Evolutionary conservation across 1,140 invertebrate genomes (phyloP).

Genomic region (Spodoptera frugiperda): DNA sequence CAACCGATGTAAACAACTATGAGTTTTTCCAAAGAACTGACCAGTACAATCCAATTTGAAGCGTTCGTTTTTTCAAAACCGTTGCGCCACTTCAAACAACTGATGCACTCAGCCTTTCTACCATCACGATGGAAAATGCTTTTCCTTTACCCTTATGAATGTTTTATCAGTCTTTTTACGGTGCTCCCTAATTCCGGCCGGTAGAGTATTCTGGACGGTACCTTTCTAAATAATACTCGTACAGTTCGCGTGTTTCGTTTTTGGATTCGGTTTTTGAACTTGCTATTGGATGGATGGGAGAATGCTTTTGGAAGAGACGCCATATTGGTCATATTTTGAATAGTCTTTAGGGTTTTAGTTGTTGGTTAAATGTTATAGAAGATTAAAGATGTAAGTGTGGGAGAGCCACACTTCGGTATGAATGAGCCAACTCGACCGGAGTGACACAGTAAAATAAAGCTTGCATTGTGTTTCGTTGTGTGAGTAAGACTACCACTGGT

Average conservation of each 20-base stretch:
- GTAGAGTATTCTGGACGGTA: slow-evolving; percentile 30
- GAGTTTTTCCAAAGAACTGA: slow-evolving; percentile 23
- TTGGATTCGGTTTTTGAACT: not conserved
- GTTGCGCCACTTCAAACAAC: slow-evolving; percentile 36
- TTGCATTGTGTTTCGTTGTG: no score
- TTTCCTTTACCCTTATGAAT: slow-evolving; percentile 33
- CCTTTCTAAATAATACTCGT: not conserved
- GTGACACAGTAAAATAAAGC: no score
- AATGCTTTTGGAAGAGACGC: not conserved
- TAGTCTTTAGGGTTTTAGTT: no score
- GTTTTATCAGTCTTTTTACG: slow-evolving; percentile 17
- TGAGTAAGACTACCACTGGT: no score
- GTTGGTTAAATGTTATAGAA: no score
- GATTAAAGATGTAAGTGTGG: no score
- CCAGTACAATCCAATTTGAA: slow-evolving; percentile 33
- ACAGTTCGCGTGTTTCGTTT: not conserved
- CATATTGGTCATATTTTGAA: not conserved
- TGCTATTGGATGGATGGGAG: no score
- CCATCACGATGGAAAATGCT: slow-evolving; percentile 42
- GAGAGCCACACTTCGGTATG: no score
- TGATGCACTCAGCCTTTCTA: slow-evolving; percentile 32
- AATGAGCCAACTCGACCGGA: no score
- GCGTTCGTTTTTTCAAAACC: slow-evolving; percentile 31
- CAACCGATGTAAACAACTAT: not conserved
- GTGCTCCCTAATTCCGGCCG: slow-evolving; percentile 11